phyloP scores from a whole-genome alignment of 2,888 invertebrate genomes.

The Nematopogon swammerdamellus region DNA sequence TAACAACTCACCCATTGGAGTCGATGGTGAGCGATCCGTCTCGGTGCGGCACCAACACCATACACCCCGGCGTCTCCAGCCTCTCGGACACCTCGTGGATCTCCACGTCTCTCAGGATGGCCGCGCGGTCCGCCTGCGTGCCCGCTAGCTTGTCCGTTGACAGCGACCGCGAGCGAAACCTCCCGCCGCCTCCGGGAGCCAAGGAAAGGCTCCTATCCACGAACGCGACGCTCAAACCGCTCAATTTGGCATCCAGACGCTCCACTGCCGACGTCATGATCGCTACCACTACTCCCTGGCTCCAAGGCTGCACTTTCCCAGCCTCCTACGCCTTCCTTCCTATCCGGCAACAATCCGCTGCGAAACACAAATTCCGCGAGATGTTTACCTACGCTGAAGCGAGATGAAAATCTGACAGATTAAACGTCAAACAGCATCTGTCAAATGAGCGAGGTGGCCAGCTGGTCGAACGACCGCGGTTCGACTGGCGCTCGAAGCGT shows the following conservation, averaged over 20 bases:
- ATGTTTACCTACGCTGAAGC: too few relatives aligned
- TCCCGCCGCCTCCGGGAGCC: constrained; percentile 21
- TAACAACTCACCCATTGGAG: too few relatives aligned
- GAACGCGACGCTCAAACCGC: constrained; percentile 35
- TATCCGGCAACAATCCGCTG: too few relatives aligned
- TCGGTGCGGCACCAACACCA: too few relatives aligned
- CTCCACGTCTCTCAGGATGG: constrained; percentile 44
- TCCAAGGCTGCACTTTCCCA: too few relatives aligned
- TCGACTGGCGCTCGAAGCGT: constrained; percentile 30
- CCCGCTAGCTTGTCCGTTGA: constrained; percentile 51
- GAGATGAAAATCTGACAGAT: too few relatives aligned
- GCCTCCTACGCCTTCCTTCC: too few relatives aligned
- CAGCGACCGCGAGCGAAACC: constrained; percentile 46
- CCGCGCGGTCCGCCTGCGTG: constrained; percentile 40
- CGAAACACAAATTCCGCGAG: too few relatives aligned
- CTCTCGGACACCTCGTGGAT: constrained; percentile 25
- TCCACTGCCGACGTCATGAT: neutral
- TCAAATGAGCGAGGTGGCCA: constrained; percentile 22
- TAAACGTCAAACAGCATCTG: constrained; percentile 24
- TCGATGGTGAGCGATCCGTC: too few relatives aligned
- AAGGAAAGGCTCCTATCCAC: constrained; percentile 38
- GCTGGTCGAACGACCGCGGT: constrained; percentile 21
- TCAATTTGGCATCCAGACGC: constrained; percentile 28
- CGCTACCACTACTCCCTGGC: too few relatives aligned
- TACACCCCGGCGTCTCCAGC: neutral